Evolutionary conservation across 2,797 vertebrate species (phyloP).

Genomic region (Alectoris magna): DNA sequence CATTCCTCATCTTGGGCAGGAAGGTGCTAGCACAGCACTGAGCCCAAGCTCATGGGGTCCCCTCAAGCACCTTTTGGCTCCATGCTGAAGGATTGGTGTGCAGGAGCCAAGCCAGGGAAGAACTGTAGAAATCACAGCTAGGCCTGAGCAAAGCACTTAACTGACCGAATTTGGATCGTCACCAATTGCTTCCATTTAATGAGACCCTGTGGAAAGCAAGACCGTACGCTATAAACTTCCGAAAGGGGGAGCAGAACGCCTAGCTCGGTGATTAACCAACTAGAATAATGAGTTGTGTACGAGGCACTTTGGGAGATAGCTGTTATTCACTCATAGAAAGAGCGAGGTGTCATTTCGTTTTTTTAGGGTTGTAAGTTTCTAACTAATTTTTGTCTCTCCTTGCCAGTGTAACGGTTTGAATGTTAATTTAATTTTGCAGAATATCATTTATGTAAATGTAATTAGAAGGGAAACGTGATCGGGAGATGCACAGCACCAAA

Average conservation of each 20-base stretch:
- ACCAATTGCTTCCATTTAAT: conserved; percentile 52
- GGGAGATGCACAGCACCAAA: conserved; percentile 87
- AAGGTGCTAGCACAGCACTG: neutral
- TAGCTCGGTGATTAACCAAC: conserved; percentile 63
- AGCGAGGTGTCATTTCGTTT: conserved; percentile 32
- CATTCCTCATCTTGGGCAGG: neutral
- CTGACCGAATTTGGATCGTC: conserved; percentile 57
- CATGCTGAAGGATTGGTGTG: neutral
- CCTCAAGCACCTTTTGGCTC: neutral
- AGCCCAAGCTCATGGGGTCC: neutral
- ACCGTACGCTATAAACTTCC: neutral
- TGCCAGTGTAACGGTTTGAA: conserved; percentile 84
- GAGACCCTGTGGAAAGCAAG: conserved; percentile 26
- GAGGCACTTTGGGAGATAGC: conserved; percentile 68
- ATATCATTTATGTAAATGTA: conserved; percentile 99
- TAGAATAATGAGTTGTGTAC: conserved; percentile 36
- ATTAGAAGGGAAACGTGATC: conserved; percentile 96
- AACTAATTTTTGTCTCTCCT: conserved; percentile 86
- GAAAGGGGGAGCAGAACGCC: conserved; percentile 50
- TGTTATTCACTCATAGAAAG: conserved; percentile 71
- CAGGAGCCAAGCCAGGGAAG: conserved; percentile 12
- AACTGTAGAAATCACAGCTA: conserved; percentile 46
- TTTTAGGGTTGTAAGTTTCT: conserved; percentile 81
- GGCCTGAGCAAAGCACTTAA: conserved; percentile 2
- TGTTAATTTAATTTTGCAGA: conserved; percentile 93